A percentile compares a stretch with the other conserved stretches of the same genome.
These are phyloP conservation scores for Galbula dea DNA, from an alignment of 2,113 vertebrate species.

Conservation along the genomic window DNA sequence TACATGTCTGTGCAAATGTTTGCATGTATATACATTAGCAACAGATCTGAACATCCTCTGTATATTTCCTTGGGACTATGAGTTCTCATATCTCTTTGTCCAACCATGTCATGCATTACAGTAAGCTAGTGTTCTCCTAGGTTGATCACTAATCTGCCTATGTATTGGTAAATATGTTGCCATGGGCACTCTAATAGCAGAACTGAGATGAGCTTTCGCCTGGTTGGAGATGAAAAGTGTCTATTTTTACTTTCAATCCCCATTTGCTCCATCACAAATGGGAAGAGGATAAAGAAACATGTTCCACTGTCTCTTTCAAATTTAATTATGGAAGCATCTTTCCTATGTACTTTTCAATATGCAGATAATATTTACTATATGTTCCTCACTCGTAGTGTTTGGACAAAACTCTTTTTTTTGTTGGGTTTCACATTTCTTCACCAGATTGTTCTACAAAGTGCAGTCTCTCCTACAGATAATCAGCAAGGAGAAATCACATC, in stretches of 20 bases:
- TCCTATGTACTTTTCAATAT: background rate
- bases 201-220: conserved; percentile 2
- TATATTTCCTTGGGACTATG: background rate
- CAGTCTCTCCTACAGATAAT: background rate
- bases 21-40: background rate
- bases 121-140: background rate
- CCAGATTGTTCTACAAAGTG: background rate
- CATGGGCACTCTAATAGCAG: conserved; percentile 36
- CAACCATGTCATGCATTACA: background rate
- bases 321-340: background rate
- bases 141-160: background rate
- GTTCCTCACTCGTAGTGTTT: background rate
- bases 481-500: background rate
- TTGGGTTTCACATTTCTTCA: background rate
- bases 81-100: background rate
- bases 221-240: conserved; percentile 38
- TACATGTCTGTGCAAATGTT: background rate
- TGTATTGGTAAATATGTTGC: conserved; percentile 37
- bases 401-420: background rate
- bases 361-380: conserved; percentile 5
- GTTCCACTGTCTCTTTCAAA: background rate
- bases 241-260: conserved; percentile 11
- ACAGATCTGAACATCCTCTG: background rate
- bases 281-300: conserved; percentile 4
- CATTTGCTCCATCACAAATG: conserved; percentile 15